phyloP scores from a whole-genome alignment of 2,113 vertebrate species.

The Phaetusa simplex region DNA sequence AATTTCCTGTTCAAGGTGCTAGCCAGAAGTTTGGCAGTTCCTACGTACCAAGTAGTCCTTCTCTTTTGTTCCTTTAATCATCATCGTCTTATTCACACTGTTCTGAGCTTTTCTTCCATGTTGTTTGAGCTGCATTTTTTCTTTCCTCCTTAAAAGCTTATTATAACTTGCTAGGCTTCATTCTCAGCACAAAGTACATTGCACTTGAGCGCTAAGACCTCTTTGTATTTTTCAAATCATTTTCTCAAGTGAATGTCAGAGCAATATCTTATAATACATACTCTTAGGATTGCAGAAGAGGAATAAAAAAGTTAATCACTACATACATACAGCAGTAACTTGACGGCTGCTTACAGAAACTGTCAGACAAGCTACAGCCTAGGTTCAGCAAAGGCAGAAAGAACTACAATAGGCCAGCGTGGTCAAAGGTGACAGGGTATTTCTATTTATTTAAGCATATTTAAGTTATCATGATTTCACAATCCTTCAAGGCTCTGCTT shows the following conservation, averaged over 20 bases:
- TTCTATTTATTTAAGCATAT: conserved; percentile 30
- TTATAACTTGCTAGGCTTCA: background rate
- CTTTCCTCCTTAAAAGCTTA: background rate
- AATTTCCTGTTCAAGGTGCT: background rate
- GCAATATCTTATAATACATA: background rate
- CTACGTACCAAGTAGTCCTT: background rate
- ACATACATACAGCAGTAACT: conserved; percentile 27
- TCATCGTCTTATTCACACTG: background rate
- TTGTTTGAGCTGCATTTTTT: background rate
- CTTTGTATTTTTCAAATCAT: conserved; percentile 9
- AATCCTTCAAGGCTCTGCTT: background rate
- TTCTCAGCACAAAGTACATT: background rate
- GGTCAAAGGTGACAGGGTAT: background rate
- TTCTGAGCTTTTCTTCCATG: background rate
- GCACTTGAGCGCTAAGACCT: conserved; percentile 1
- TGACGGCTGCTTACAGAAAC: conserved; percentile 41
- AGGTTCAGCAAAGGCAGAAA: background rate
- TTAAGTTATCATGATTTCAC: background rate
- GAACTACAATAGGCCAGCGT: background rate
- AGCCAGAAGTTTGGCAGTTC: background rate
- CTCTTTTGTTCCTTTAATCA: background rate
- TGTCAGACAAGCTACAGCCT: conserved; percentile 4
- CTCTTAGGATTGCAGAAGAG: conserved; percentile 5
- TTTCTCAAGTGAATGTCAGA: conserved; percentile 37
- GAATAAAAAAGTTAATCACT: conserved; percentile 53